Percentiles rank a stretch among this genome's conserved stretches.
These are phyloP conservation scores for Zoanthus gigantus DNA, from an alignment of 92 coral and sea anemone genomes.

Conservation along the genomic window DNA sequence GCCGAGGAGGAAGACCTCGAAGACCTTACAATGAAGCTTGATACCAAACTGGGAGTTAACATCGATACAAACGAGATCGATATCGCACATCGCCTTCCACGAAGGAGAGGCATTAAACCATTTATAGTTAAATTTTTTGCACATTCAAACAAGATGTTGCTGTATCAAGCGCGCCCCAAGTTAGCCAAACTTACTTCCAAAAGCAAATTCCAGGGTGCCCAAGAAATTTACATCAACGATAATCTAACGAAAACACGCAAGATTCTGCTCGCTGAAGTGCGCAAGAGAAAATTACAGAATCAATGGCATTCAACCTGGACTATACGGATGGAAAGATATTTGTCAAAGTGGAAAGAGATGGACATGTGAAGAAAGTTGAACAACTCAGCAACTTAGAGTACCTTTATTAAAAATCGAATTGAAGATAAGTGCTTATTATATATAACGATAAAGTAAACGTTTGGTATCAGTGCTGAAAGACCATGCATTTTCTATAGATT, in stretches of 20 bases:
- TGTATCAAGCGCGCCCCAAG: conserved; percentile 17
- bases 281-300: conserved; percentile 7
- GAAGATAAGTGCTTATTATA: conserved; percentile 4
- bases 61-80: conserved; percentile 14
- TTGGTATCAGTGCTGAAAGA: not conserved
- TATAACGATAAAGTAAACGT: not conserved
- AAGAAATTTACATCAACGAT: not conserved
- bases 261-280: not conserved
- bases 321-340: conserved; percentile 6
- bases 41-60: not conserved
- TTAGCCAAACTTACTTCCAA: not conserved
- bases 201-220: not conserved
- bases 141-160: conserved; percentile 8
- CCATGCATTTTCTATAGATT: not conserved
- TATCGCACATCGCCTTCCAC: conserved; percentile 4
- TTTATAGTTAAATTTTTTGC: not conserved
- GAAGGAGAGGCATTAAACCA: not conserved
- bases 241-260: conserved; percentile 1
- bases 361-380: not conserved
- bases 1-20: not conserved
- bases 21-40: not conserved
- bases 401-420: not conserved
- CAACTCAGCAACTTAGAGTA: not conserved
- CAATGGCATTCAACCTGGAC: conserved; percentile 7
- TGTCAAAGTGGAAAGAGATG: conserved; percentile 6